These are phyloP conservation scores for Leptopilina drosophilae DNA, from an alignment of 2,888 invertebrate genomes.

Conservation along the genomic window DNA sequence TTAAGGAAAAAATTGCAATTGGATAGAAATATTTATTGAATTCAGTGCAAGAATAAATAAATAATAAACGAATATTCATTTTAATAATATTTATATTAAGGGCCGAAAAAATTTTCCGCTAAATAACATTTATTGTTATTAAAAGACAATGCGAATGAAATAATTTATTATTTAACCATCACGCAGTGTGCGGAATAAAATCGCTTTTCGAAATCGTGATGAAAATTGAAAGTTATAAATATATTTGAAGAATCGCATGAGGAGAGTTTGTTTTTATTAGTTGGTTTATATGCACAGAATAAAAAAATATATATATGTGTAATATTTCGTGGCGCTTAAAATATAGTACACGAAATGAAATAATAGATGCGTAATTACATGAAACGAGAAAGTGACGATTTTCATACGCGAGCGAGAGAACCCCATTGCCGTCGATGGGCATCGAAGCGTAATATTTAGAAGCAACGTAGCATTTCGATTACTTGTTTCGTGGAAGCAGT, in stretches of 20 bases:
- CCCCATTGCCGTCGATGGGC: constrained; percentile 54
- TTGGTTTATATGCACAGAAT: background rate
- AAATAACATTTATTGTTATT: background rate
- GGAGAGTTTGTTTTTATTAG: background rate
- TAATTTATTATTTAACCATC: no score
- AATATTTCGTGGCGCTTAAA: constrained; percentile 26
- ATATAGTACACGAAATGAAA: constrained; percentile 22
- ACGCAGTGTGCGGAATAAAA: background rate
- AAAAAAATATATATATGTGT: background rate
- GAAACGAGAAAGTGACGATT: constrained; percentile 61
- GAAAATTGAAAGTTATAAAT: background rate
- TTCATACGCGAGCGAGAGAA: constrained; percentile 47
- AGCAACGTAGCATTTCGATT: constrained; percentile 57
- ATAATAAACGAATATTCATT: no score
- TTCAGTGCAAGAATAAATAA: no score
- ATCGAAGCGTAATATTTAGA: constrained; percentile 57
- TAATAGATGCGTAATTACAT: constrained; percentile 55
- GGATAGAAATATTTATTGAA: no score
- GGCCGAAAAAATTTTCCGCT: constrained; percentile 23
- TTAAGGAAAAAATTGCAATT: no score
- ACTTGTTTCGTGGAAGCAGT: constrained; percentile 55
- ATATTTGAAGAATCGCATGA: background rate
- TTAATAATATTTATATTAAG: background rate
- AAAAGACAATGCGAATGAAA: no score
- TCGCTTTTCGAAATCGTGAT: background rate